Evolutionary conservation across 2,888 invertebrate species (phyloP), one percentile per base, ranked within the genome.

Genomic region (Lypha dubia): DNA sequence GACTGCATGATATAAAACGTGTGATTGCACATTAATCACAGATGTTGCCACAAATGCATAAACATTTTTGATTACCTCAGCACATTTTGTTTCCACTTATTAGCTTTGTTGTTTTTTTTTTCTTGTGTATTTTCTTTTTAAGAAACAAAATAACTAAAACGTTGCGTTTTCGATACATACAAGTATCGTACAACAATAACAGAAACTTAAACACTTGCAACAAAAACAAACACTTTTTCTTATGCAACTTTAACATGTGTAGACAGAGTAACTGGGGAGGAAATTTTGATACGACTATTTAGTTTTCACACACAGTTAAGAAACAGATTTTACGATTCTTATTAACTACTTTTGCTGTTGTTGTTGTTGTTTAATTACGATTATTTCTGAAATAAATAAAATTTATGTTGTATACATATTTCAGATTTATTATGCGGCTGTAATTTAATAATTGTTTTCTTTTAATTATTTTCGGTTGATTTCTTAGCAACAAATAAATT

Each of bases 1-100:
- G n/a, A 17, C 13, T 41, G 67, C 32, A 49, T 24, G 79, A 77
- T 83, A 68, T 76, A 62, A 83, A 81, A 86, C 87, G 87, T 87
- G 87, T 81, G 79, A 80, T 73, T 85, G 86, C 86, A 86, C 85
- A 83, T 85, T 84, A 86, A 84, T 86, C 82, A 84, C 87, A 86
- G 87, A 83, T 87, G 86, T 83, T 87, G 80, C 81, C 84, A 76
- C 83, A 80, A 85, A 77, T 83, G 86, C 86, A 86, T 85, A 85
- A 79, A 75, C 22, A 70, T 79, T 76, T 81, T 41, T 83, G 84
- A 84, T 86, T 84, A 84, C 62, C 80, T 84, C 79, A 83, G 65
- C 73, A 77, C 53, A 76, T 75, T 84, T 65, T 65, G n/a, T 60
- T 60, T 67, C 41, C 51, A 75, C 44, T 5, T 15, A 15, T 15